Percentiles rank a stretch among this genome's conserved stretches.
Evolutionary conservation across 1,140 invertebrate species (phyloP).

Genomic region (Lineus longissimus): DNA sequence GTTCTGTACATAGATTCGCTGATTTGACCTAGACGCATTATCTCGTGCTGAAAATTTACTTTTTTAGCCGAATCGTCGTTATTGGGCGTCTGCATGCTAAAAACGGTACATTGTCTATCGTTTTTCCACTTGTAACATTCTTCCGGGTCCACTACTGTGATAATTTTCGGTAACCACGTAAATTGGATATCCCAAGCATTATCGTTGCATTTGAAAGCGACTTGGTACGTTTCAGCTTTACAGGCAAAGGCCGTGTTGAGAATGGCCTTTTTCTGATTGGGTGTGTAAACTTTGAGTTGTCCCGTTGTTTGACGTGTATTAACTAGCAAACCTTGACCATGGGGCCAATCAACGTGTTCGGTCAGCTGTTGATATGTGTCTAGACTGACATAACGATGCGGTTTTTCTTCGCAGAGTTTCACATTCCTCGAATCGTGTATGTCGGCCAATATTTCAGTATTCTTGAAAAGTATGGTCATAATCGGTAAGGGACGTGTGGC

Average conservation of each 20-base stretch:
- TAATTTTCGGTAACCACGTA: conserved; percentile 5
- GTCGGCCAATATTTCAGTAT: neutral
- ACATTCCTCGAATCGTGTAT: conserved; percentile 7
- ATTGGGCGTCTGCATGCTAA: neutral
- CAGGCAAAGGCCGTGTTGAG: conserved; percentile 4
- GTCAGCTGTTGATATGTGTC: conserved; percentile 5
- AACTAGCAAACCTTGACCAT: neutral
- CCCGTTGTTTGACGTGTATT: neutral
- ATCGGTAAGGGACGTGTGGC: neutral
- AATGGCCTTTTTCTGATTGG: conserved; percentile 1
- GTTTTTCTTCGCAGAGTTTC: conserved; percentile 7
- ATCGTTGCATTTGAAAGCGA: conserved; percentile 7
- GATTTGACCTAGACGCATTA: conserved; percentile 2
- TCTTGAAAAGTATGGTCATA: conserved; percentile 4
- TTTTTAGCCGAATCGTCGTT: conserved; percentile 4
- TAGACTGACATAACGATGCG: conserved; percentile 5
- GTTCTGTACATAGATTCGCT: conserved; percentile 6
- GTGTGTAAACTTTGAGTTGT: conserved; percentile 5
- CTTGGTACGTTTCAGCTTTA: conserved; percentile 3
- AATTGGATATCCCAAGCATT: conserved; percentile 6
- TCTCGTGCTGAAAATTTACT: neutral
- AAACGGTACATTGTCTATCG: neutral
- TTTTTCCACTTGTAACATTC: conserved; percentile 8
- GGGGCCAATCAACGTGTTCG: neutral
- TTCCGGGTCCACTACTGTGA: neutral